Conservation (phyloP, 2,113 vertebrate genomes). For the Sphyrna mokarran region DNA sequence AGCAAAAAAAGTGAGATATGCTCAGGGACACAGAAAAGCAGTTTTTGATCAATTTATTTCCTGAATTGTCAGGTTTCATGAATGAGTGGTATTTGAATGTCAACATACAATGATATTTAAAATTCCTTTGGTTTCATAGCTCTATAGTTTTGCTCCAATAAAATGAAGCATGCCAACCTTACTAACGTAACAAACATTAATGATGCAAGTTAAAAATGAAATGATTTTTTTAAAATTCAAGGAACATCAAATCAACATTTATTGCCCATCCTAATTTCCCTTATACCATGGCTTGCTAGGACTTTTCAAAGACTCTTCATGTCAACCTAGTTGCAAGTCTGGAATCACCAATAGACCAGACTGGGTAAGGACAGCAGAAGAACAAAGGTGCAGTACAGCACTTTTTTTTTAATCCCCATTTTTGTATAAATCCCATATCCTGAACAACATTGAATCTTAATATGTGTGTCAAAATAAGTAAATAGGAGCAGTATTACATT, state of each 20-base stretch:
- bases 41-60: neutral
- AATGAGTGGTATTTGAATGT: neutral
- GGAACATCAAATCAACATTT: neutral
- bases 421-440: neutral
- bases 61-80: neutral
- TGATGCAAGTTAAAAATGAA: neutral
- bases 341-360: neutral
- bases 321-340: no score
- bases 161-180: neutral
- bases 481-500: neutral
- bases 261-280: neutral
- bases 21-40: neutral
- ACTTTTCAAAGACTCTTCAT: neutral
- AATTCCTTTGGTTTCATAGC: neutral
- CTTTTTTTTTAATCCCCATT: no score
- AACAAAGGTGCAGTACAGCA: no score
- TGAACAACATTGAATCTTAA: neutral
- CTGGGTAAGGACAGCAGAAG: neutral
- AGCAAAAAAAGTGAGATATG: neutral
- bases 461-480: constrained; percentile 18
- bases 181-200: neutral
- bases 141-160: neutral
- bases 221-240: neutral
- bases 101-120: neutral
- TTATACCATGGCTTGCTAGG: neutral